Percentiles rank a stretch among this genome's conserved stretches.
Evolutionary conservation across 2,888 invertebrate species (phyloP).

Genomic region (Drosophila melanosoma): DNA sequence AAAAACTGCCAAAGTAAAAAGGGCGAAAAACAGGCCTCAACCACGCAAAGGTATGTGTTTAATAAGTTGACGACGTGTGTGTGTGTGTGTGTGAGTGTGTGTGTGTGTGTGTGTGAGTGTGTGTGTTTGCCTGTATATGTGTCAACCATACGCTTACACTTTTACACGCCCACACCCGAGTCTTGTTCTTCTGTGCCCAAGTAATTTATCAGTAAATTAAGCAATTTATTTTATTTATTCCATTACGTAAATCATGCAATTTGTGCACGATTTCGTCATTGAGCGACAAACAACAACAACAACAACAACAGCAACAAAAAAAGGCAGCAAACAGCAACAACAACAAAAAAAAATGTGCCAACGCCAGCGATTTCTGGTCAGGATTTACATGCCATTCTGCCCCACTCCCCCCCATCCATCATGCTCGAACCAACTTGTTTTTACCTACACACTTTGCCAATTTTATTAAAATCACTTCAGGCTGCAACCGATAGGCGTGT

Average conservation of each 20-base stretch:
- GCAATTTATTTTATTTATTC: conserved; percentile 84
- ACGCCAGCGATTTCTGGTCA: conserved; percentile 76
- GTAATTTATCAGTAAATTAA: conserved; percentile 84
- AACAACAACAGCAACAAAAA: background rate
- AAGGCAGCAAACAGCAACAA: conserved; percentile 1
- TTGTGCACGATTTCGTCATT: conserved; percentile 80
- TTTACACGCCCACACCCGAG: background rate
- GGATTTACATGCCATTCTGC: conserved; percentile 67
- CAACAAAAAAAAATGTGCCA: conserved; percentile 59
- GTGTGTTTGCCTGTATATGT: conserved; percentile 28
- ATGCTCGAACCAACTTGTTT: conserved; percentile 54
- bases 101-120: conserved; percentile 13
- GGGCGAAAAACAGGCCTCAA: conserved; percentile 39
- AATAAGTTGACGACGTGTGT: conserved; percentile 40
- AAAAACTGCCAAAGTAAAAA: conserved; percentile 74
- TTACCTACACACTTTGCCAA: conserved; percentile 77
- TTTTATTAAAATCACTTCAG: conserved; percentile 81
- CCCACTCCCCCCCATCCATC: background rate
- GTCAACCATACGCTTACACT: conserved; percentile 17
- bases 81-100: conserved; percentile 23
- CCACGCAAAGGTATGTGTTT: conserved; percentile 46
- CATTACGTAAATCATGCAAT: conserved; percentile 83
- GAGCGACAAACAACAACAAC: conserved; percentile 34
- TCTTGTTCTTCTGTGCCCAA: conserved; percentile 39
- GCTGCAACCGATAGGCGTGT: conserved; percentile 12